Evolutionary conservation across 2,113 vertebrate genomes (phyloP), one percentile per base, ranked within the genome.

Genomic region (Nanorana parkeri): DNA sequence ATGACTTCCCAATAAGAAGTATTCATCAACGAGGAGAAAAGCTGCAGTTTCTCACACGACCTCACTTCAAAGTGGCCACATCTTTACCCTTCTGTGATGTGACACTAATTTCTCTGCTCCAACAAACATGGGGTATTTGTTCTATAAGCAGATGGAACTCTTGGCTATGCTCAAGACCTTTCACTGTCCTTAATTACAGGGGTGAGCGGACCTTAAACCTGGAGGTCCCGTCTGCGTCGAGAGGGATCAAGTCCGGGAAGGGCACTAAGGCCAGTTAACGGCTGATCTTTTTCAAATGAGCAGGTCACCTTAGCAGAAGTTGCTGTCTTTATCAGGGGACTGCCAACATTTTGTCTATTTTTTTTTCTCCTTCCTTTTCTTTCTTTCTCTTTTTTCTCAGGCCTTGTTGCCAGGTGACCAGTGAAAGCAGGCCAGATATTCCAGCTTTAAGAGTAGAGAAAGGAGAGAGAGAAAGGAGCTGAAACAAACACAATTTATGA

Each of bases 381-480:
- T 94, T 84, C 87, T 88, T 85, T 88, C 68, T 60, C 85, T 89
- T 93, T 85, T 81, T 86, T 88, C 90, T 92, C 92, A 89, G 86
- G 90, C 92, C 89, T 88, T 87, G 96, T 99, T 99, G 95, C 97
- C 93, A 96, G 89, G 97, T 95, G 97, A 99, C 97, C 90, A 75
- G 84, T 89, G 93, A 94, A 94, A 93, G 92, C 90, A 93, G 94
- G 95, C 90, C 95, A 97, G 96, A 96, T 95, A 98, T 97, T 93
- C 92, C 93, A 93, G 93, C 92, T 93, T 94, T 92, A 88, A 91
- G 92, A 91, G 88, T 85, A 88, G 85, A 88, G 87, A 86, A 88
- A 78, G 89, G 84, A 88, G 77, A 87, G 78, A 86, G 17, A 85
- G 84, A 86, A 81, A 87, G 78, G 85, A 86, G 81, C 84, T 87